Evolutionary conservation across 2,113 vertebrate species (phyloP).

Genomic region (Tetrax tetrax): DNA sequence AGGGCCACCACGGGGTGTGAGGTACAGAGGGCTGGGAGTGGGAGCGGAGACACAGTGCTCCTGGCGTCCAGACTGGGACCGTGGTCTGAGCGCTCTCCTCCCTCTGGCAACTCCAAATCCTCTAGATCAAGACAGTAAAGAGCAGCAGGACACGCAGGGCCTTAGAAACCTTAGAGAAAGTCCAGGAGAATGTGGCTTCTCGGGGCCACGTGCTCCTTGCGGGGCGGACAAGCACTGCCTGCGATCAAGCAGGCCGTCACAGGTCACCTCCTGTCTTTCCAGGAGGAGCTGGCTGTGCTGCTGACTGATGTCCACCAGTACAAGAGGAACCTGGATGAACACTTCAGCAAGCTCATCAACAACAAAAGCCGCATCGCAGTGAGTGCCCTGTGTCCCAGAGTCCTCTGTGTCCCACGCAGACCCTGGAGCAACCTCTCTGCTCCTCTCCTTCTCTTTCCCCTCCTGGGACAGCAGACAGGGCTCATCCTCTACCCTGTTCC

Average conservation of each 20-base stretch:
- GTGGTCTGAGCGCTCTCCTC: neutral
- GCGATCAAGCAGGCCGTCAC: neutral
- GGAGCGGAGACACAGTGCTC: neutral
- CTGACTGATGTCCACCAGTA: constrained; percentile 76
- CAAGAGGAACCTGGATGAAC: constrained; percentile 77
- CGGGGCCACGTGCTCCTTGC: neutral
- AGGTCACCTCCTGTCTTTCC: neutral
- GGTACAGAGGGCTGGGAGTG: neutral
- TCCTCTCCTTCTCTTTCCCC: neutral
- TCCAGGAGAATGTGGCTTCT: neutral
- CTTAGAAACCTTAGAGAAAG: neutral
- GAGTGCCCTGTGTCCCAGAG: constrained; percentile 10
- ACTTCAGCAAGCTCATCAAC: constrained; percentile 81
- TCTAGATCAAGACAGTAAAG: neutral
- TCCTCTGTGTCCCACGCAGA: neutral
- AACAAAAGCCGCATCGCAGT: constrained; percentile 85
- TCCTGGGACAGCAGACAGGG: neutral
- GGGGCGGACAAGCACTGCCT: neutral
- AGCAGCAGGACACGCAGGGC: neutral
- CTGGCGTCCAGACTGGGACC: neutral
- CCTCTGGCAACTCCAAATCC: neutral
- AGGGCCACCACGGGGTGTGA: accelerated
- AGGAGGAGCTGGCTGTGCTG: constrained; percentile 84
- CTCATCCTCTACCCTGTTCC: neutral
- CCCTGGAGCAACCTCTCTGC: neutral